These are phyloP conservation scores for Tachyglossus aculeatus DNA, from an alignment of 2,797 vertebrate genomes.

Conservation along the genomic window DNA sequence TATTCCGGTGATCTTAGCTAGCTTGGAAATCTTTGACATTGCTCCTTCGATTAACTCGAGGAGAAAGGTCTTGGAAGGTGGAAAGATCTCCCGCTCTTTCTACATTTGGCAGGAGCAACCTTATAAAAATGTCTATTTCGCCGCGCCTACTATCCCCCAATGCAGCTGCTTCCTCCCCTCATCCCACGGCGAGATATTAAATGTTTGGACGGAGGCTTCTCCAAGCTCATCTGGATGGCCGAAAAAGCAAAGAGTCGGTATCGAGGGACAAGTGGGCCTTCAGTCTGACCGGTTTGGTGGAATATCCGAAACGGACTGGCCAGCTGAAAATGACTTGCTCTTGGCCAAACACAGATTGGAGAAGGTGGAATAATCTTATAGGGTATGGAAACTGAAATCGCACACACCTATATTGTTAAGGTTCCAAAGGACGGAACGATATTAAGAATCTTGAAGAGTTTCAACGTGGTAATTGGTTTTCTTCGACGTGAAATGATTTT, in stretches of 20 bases:
- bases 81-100: constrained; percentile 53
- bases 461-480: background rate
- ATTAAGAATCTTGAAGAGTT: constrained; percentile 1
- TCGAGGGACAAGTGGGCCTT: constrained; percentile 35
- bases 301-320: constrained; percentile 32
- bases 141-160: constrained; percentile 46
- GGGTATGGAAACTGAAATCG: constrained; percentile 30
- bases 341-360: constrained; percentile 31
- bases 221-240: constrained; percentile 53
- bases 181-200: constrained; percentile 57
- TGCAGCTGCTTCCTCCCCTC: constrained; percentile 56
- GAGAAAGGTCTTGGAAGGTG: constrained; percentile 39
- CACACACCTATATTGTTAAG: constrained; percentile 48
- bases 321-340: constrained; percentile 58
- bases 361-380: constrained; percentile 22
- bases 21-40: constrained; percentile 48
- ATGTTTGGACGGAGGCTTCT: constrained; percentile 44
- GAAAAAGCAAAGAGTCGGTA: constrained; percentile 65
- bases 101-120: constrained; percentile 50
- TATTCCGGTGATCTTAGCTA: constrained; percentile 60
- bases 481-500: constrained; percentile 2
- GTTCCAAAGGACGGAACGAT: background rate
- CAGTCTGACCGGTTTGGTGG: constrained; percentile 45
- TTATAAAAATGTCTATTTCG: constrained; percentile 62
- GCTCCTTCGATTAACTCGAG: constrained; percentile 57